A percentile compares a stretch with the other conserved stretches of the same genome.
Evolutionary conservation across 2,113 vertebrate species (phyloP).

Genomic region (Calyptomena viridis): DNA sequence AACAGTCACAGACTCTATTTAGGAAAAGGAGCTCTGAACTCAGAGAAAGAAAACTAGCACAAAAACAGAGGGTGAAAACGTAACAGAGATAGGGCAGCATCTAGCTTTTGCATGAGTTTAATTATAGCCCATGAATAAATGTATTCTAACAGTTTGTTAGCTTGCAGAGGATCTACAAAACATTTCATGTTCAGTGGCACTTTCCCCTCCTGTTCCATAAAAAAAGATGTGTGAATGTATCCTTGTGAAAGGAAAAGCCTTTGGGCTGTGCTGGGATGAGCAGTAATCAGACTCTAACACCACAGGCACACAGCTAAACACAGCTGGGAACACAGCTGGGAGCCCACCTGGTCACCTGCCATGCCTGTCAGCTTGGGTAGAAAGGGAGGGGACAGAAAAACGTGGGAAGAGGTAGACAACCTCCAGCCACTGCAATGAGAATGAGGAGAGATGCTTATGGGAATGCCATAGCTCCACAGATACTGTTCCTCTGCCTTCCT

Average conservation of each 20-base stretch:
- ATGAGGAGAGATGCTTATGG: neutral
- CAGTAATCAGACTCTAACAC: neutral
- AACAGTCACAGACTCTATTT: neutral
- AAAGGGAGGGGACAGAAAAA: neutral
- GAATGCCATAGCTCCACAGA: neutral
- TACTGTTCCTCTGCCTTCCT: neutral
- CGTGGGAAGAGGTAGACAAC: neutral
- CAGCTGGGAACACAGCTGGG: neutral
- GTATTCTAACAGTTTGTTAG: neutral
- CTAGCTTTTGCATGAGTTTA: neutral
- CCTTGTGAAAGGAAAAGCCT: neutral
- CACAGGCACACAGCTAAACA: neutral
- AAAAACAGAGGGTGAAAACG: neutral
- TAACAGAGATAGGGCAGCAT: neutral
- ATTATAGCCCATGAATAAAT: neutral
- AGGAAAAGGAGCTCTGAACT: neutral
- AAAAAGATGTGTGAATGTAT: neutral
- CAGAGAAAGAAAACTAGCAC: neutral
- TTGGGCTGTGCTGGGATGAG: neutral
- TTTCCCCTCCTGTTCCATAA: neutral
- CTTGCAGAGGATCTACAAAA: neutral
- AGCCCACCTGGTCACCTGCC: accelerated
- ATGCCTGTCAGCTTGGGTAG: neutral
- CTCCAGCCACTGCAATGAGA: neutral
- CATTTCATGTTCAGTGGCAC: neutral